Conservation (phyloP, 2,797 vertebrate genomes). For the Mus caroli region DNA sequence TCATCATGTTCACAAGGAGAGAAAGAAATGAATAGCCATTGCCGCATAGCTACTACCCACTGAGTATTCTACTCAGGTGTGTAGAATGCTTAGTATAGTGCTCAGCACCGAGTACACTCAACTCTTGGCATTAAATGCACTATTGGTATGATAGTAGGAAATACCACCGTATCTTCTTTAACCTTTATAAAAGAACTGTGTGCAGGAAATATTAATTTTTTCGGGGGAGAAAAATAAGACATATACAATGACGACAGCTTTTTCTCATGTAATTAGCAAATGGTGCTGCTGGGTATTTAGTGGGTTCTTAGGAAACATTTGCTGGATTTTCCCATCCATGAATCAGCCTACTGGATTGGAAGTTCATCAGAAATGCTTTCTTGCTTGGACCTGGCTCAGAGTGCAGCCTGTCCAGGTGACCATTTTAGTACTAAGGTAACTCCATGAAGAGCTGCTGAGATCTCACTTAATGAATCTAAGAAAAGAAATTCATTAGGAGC, state of each 20-base stretch:
- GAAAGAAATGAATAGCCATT: slow-evolving; percentile 30
- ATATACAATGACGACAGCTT: not conserved
- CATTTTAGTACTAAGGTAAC: slow-evolving; percentile 22
- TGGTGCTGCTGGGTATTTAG: not conserved
- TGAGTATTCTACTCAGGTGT: not conserved
- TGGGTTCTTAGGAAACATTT: slow-evolving; percentile 28
- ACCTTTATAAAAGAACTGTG: not conserved
- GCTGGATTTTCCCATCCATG: not conserved
- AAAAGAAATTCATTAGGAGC: slow-evolving; percentile 70
- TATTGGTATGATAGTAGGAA: not conserved
- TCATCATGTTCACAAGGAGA: slow-evolving; percentile 30
- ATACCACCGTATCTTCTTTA: not conserved
- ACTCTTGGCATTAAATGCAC: not conserved
- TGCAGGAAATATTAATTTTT: not conserved
- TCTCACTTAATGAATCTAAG: slow-evolving; percentile 21
- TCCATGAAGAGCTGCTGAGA: not conserved
- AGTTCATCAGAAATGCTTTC: slow-evolving; percentile 2
- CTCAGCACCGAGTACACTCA: not conserved
- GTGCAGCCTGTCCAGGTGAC: not conserved
- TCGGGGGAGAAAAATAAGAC: not conserved
- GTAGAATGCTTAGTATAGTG: not conserved
- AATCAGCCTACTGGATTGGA: slow-evolving; percentile 29
- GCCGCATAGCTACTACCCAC: not conserved
- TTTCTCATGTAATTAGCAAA: slow-evolving; percentile 42
- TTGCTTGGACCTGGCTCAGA: slow-evolving; percentile 10